Percentiles rank a stretch among this genome's conserved stretches.
Conservation (phyloP, 2,113 vertebrate species). For the Phrynocephalus versicolor region DNA sequence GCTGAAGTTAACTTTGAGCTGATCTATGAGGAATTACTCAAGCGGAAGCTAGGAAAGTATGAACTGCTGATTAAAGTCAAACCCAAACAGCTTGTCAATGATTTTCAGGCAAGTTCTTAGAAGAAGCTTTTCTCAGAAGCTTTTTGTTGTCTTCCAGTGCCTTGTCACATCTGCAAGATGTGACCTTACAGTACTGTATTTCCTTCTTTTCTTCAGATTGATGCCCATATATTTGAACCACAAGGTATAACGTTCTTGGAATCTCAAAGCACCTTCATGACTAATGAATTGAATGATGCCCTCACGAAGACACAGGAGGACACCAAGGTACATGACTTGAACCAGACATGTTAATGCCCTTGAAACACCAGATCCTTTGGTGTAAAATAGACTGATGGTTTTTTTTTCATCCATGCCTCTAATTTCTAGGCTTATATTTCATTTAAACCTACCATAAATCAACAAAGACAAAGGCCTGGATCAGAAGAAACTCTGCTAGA, state of each 20-base stretch:
- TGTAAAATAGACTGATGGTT: background rate
- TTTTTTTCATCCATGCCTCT: background rate
- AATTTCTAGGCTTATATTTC: constrained; percentile 80
- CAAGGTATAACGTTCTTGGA: constrained; percentile 81
- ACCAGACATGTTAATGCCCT: background rate
- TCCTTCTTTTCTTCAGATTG: constrained; percentile 70
- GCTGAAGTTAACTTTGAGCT: constrained; percentile 89
- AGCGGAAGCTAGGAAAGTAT: constrained; percentile 80
- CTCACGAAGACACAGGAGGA: constrained; percentile 58
- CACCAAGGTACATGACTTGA: constrained; percentile 68
- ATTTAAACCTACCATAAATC: constrained; percentile 84
- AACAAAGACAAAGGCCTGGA: constrained; percentile 77
- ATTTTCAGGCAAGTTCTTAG: constrained; percentile 89
- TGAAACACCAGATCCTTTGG: background rate
- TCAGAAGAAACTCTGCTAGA: constrained; percentile 75
- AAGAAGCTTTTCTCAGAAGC: background rate
- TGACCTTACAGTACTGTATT: background rate
- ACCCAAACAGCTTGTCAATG: constrained; percentile 84
- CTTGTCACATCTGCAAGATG: accelerated
- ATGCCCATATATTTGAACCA: constrained; percentile 84
- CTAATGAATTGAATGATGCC: constrained; percentile 68
- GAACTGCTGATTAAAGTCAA: constrained; percentile 83
- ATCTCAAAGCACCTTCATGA: constrained; percentile 82
- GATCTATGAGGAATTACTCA: constrained; percentile 87
- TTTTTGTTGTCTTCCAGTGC: accelerated